Percentiles rank a stretch among this genome's conserved stretches.
Conservation (phyloP, 2,113 vertebrate genomes). For the Pristiophorus japonicus region DNA sequence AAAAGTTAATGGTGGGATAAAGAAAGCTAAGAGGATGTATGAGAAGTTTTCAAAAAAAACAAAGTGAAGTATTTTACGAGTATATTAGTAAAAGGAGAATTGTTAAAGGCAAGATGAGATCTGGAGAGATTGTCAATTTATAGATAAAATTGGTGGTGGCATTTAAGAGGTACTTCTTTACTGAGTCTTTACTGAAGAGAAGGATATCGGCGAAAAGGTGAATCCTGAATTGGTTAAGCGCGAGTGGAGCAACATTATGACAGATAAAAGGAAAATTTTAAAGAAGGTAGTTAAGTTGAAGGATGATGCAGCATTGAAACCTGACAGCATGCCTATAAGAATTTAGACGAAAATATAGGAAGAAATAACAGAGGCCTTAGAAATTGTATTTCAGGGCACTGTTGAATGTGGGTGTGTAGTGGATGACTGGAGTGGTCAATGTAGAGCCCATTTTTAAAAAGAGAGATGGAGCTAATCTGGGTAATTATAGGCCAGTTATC, state of each 20-base stretch:
- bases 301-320: background rate
- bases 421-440: background rate
- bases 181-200: background rate
- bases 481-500: background rate
- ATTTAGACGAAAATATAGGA: background rate
- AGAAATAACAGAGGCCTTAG: background rate
- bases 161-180: background rate
- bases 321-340: background rate
- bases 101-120: background rate
- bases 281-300: background rate
- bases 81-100: background rate
- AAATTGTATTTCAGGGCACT: background rate
- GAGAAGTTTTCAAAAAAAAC: background rate
- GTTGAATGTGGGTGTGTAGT: background rate
- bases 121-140: background rate
- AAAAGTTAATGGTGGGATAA: background rate
- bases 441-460: background rate
- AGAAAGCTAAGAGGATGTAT: background rate
- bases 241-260: background rate
- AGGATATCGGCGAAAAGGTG: background rate
- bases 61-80: background rate
- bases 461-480: background rate
- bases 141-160: background rate
- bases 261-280: background rate
- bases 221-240: background rate